These are phyloP conservation scores for Lepus timidus DNA, from an alignment of 2,113 vertebrate species.

Conservation along the genomic window DNA sequence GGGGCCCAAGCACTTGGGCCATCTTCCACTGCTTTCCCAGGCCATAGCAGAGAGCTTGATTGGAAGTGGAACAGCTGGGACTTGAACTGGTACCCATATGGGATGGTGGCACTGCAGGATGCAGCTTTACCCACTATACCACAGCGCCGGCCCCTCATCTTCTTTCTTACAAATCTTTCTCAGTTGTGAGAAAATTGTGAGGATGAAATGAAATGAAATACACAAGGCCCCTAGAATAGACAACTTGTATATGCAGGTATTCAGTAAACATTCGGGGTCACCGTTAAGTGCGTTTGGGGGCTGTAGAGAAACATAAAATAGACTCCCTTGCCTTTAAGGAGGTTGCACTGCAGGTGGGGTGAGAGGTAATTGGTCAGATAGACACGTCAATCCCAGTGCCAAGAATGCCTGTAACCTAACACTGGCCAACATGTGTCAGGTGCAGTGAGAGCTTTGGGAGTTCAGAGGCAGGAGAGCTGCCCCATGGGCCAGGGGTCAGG, in stretches of 20 bases:
- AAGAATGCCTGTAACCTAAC: neutral
- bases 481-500: neutral
- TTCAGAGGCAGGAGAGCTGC: neutral
- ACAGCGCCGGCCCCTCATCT: neutral
- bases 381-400: neutral
- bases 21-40: too few relatives aligned
- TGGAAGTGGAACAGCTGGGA: too few relatives aligned
- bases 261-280: neutral
- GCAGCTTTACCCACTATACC: too few relatives aligned
- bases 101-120: too few relatives aligned
- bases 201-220: neutral
- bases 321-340: neutral
- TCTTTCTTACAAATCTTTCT: neutral
- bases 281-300: neutral
- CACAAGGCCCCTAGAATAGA: neutral
- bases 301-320: neutral
- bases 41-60: too few relatives aligned
- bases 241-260: neutral
- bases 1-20: too few relatives aligned
- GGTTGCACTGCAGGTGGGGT: neutral
- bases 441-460: neutral
- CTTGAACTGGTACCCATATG: too few relatives aligned
- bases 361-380: neutral
- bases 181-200: slow-evolving; percentile 1
- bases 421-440: too few relatives aligned